A percentile compares a stretch with the other conserved stretches of the same genome.
Evolutionary conservation across 2,888 invertebrate genomes (phyloP).

Genomic region (Tipula lateralis): DNA sequence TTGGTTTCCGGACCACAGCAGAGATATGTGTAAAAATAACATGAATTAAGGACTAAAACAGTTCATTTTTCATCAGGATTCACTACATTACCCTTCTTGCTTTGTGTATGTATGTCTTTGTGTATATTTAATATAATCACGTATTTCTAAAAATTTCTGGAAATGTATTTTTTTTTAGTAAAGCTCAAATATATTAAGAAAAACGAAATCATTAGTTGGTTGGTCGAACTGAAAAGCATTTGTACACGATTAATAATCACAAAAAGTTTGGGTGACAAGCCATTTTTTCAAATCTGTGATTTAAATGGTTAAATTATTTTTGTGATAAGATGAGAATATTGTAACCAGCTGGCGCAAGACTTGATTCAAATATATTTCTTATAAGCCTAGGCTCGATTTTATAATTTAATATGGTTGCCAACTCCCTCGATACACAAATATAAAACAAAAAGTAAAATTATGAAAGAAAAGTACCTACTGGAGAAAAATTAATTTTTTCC

Average conservation of each 20-base stretch:
- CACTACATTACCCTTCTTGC: neutral
- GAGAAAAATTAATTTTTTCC: neutral
- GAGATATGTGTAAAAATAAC: neutral
- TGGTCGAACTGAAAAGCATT: neutral
- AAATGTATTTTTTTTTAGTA: neutral
- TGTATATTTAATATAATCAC: neutral
- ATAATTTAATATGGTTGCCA: neutral
- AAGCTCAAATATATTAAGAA: neutral
- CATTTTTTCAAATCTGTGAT: neutral
- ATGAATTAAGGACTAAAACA: neutral
- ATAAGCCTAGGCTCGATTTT: too few relatives aligned
- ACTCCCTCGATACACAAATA: neutral
- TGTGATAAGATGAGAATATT: too few relatives aligned
- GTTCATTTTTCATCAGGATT: neutral
- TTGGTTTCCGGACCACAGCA: neutral
- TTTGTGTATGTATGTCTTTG: neutral
- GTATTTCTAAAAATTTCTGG: neutral
- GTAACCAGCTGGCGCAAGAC: too few relatives aligned
- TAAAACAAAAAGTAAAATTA: neutral
- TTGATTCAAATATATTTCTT: too few relatives aligned
- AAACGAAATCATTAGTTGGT: neutral
- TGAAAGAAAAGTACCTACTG: neutral
- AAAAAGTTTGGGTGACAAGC: neutral
- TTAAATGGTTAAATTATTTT: too few relatives aligned
- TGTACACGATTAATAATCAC: neutral